Evolutionary conservation across 92 coral and sea anemone species (phyloP), one percentile per base, ranked within the genome.

Genomic region (Porites divaricata): DNA sequence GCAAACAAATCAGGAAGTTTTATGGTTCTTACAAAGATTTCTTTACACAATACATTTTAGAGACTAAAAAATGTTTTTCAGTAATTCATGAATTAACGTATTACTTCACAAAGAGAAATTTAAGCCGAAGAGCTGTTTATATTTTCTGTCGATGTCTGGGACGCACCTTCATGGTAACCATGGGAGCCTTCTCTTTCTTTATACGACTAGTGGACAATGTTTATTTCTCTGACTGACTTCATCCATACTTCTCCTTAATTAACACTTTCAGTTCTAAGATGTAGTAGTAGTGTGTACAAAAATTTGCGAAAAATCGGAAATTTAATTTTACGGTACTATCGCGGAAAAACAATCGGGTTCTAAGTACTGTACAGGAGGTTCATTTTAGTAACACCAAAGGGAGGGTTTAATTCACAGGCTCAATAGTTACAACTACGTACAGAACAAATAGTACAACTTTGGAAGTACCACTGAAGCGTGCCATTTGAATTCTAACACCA

Each of bases 1-100:
- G 63, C 61, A 82, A 80, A 82, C 86, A 82, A 71, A 82, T 72
- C 86, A 72, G 48, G 12, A 49, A 53, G 52, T 26, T 81, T 81
- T 81, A 70, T 81, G 86, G 76, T 59, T 70, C 72, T 80, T 8
- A 9, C 45, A 22, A 28, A 53, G 67, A 57, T 80, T 20, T 63
- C 84, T 81, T 81, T 26, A 54, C 66, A 66, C 76, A 66, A 2
- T 22, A 69, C 70, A 59, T 81, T 35, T 35, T 56, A 28, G 76
- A 1, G 67, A 75, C 26, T 57, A 49, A 28, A 52, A 54, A 67
- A 66, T 52, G 15, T 51, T 50, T 62, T 67, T 69, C 51, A 13
- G 77, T n/a, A 67, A 70, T 80, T 69, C 56, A 69, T 3, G 13
- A 67, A 54, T 54, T 80, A 67, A 9, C 2, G 75, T 23, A 24